Conservation (phyloP, 2,113 vertebrate genomes). For the Trematocara marginatum region DNA sequence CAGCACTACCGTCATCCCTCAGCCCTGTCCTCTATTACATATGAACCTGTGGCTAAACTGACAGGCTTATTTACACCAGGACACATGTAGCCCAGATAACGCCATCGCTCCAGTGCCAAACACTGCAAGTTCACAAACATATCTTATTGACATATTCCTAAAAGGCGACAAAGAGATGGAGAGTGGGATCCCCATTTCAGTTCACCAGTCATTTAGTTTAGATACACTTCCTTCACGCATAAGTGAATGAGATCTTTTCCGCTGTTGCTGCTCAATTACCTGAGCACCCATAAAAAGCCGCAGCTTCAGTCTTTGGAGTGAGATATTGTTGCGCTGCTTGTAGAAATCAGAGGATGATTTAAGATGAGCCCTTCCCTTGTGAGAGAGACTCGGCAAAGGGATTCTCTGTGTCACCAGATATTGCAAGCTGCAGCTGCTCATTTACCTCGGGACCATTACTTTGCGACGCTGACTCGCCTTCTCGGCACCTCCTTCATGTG, state of each 20-base stretch:
- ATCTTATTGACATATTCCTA: conserved; percentile 78
- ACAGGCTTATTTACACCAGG: conserved; percentile 62
- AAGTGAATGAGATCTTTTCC: conserved; percentile 32
- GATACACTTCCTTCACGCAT: conserved; percentile 30
- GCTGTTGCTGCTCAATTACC: conserved; percentile 64
- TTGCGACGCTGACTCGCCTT: conserved; percentile 18
- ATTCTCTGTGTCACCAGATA: conserved; percentile 44
- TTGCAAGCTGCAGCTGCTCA: conserved; percentile 38
- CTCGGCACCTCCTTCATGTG: neutral
- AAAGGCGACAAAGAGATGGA: neutral
- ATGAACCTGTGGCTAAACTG: conserved; percentile 42
- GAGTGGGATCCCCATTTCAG: conserved; percentile 3
- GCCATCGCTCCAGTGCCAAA: conserved; percentile 44
- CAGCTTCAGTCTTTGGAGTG: conserved; percentile 36
- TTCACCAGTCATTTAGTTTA: conserved; percentile 34
- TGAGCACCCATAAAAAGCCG: conserved; percentile 59
- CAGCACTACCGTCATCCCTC: conserved; percentile 29
- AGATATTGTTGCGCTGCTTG: conserved; percentile 26
- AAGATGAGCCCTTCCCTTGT: conserved; percentile 29
- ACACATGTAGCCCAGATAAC: conserved; percentile 35
- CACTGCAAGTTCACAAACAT: conserved; percentile 62
- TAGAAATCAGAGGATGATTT: conserved; percentile 61
- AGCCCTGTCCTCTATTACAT: conserved; percentile 30
- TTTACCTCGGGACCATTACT: conserved; percentile 48
- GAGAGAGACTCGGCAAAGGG: conserved; percentile 44